Conservation (phyloP, 2,888 invertebrate species). For the Morpho helenor region DNA sequence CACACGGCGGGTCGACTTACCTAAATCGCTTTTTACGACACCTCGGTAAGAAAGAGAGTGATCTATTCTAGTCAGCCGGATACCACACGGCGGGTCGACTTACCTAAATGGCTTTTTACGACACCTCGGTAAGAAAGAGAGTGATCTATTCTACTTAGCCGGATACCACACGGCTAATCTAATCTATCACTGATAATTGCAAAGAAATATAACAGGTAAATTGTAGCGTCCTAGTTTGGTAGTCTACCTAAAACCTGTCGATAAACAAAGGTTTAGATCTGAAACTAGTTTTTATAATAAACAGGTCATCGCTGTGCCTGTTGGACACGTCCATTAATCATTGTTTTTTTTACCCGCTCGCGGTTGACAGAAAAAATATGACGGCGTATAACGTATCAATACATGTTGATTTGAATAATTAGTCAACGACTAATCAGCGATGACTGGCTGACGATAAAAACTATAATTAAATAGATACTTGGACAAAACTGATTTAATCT, state of each 20-base stretch:
- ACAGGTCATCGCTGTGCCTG: conserved; percentile 13
- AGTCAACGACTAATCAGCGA: conserved; percentile 12
- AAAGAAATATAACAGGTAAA: too few species aligned
- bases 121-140: too few species aligned
- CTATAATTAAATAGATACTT: not conserved
- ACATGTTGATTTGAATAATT: conserved; percentile 26
- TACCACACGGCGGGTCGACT: too few species aligned
- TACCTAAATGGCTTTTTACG: too few species aligned
- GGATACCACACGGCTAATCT: too few species aligned
- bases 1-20: too few species aligned
- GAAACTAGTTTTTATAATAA: conserved; percentile 17
- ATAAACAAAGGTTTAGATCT: conserved; percentile 4
- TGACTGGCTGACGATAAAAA: conserved; percentile 16
- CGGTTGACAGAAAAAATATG: conserved; percentile 10
- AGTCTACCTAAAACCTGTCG: not conserved
- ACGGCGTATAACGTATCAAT: conserved; percentile 12
- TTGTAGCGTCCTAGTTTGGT: too few species aligned
- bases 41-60: too few species aligned
- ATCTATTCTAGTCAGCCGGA: too few species aligned
- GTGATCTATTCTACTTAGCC: too few species aligned
- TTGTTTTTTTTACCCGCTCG: conserved; percentile 12
- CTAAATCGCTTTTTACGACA: too few species aligned
- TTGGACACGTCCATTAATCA: conserved; percentile 22
- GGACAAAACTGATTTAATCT: not conserved
- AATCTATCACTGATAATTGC: too few species aligned